Percentiles rank a stretch among this genome's conserved stretches.
Evolutionary conservation across 1,140 invertebrate genomes (phyloP).

Genomic region (Pseudobourletiella spinata): DNA sequence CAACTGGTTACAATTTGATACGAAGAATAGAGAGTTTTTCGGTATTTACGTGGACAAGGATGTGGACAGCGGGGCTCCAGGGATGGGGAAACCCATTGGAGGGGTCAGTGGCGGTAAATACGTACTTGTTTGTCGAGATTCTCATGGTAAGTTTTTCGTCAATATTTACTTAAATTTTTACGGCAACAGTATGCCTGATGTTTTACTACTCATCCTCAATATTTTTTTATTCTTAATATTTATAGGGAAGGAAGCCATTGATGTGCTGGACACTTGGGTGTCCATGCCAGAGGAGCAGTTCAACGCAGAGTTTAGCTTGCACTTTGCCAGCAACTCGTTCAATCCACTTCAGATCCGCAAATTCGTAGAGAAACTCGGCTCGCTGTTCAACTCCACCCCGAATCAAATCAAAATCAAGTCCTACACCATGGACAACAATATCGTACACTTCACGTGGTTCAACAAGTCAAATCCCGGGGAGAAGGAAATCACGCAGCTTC

Average conservation of each 20-base stretch:
- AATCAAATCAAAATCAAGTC: constrained; percentile 14
- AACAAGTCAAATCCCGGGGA: constrained; percentile 64
- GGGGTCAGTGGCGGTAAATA: constrained; percentile 10
- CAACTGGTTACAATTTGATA: constrained; percentile 85
- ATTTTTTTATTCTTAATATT: no score
- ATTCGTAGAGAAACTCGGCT: constrained; percentile 44
- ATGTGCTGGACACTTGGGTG: constrained; percentile 19
- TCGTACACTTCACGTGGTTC: constrained; percentile 59
- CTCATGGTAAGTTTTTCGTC: not conserved
- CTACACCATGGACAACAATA: not conserved
- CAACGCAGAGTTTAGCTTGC: constrained; percentile 28
- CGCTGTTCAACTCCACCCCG: constrained; percentile 41
- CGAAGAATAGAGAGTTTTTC: constrained; percentile 78
- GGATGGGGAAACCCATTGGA: constrained; percentile 55
- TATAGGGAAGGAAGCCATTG: constrained; percentile 22
- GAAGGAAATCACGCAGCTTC: constrained; percentile 59
- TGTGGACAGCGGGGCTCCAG: constrained; percentile 39
- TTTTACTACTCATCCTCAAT: no score
- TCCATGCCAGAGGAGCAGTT: not conserved
- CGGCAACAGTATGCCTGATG: no score
- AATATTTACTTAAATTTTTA: no score
- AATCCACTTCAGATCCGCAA: constrained; percentile 15
- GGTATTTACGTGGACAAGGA: constrained; percentile 66
- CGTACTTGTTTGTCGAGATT: constrained; percentile 10
- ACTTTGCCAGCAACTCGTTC: constrained; percentile 24